Evolutionary conservation across 2,797 vertebrate genomes (phyloP).

Genomic region (Aulostomus chinensis): DNA sequence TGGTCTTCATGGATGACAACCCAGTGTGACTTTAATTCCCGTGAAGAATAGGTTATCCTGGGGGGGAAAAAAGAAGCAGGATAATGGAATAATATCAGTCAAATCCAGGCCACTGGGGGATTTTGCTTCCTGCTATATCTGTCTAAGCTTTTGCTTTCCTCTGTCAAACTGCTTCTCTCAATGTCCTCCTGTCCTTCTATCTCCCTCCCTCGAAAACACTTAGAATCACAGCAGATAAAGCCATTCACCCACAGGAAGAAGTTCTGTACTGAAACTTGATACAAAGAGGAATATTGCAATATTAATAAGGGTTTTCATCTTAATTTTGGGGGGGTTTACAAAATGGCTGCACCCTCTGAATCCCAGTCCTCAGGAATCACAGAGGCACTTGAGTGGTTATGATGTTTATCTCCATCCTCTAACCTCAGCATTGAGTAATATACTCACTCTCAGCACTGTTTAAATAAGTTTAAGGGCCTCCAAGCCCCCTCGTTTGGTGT

Average conservation of each 20-base stretch:
- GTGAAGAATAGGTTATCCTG: slow-evolving; percentile 16
- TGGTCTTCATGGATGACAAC: slow-evolving; percentile 29
- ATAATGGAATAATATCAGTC: slow-evolving; percentile 45
- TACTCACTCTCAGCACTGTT: slow-evolving; percentile 53
- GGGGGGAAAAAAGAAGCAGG: slow-evolving; percentile 10
- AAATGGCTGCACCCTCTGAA: no score
- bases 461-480: slow-evolving; percentile 63
- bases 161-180: slow-evolving; percentile 18
- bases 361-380: slow-evolving; percentile 6
- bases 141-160: slow-evolving; percentile 13
- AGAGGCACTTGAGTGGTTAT: slow-evolving; percentile 35
- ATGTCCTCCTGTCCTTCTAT: slow-evolving; percentile 18
- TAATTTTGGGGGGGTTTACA: no score
- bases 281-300: slow-evolving; percentile 7
- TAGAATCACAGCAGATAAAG: slow-evolving; percentile 31
- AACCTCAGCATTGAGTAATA: slow-evolving; percentile 48
- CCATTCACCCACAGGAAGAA: slow-evolving; percentile 19
- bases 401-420: slow-evolving; percentile 58
- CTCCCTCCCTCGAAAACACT: slow-evolving; percentile 14
- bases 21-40: slow-evolving; percentile 35
- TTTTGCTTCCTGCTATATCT: slow-evolving; percentile 26
- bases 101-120: slow-evolving; percentile 32
- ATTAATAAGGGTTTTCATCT: no score
- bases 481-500: slow-evolving; percentile 37
- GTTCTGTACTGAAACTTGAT: slow-evolving; percentile 9